Conservation (phyloP, 2,113 vertebrate species). For the Daboia siamensis region DNA sequence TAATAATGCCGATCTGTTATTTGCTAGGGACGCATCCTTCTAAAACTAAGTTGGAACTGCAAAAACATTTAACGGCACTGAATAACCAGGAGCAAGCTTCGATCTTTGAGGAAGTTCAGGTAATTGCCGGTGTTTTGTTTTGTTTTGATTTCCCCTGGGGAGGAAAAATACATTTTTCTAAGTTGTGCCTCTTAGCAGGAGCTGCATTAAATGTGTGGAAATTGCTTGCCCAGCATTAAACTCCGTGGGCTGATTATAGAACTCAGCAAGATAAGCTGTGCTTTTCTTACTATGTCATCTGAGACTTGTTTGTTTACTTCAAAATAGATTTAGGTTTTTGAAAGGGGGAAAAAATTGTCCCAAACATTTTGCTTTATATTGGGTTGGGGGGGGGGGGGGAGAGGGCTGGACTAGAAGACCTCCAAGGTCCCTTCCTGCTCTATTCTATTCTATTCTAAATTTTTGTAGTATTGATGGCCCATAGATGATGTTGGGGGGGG, state of each 20-base stretch:
- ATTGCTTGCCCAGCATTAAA: neutral
- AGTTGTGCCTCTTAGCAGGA: neutral
- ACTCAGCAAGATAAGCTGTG: neutral
- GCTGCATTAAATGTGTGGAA: neutral
- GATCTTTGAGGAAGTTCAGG: slow-evolving; percentile 91
- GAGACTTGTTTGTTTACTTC: neutral
- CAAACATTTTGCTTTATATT: neutral
- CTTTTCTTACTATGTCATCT: neutral
- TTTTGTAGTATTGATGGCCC: neutral
- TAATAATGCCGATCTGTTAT: slow-evolving; percentile 5
- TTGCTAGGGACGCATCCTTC: slow-evolving; percentile 83
- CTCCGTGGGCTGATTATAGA: neutral
- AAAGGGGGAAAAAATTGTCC: neutral
- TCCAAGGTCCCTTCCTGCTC: too few relatives aligned
- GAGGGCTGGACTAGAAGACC: too few relatives aligned
- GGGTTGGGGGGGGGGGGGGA: neutral
- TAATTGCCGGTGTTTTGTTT: slow-evolving; percentile 51
- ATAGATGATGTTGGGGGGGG: neutral
- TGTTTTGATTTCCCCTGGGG: too few relatives aligned
- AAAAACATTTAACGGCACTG: slow-evolving; percentile 89
- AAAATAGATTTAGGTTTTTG: neutral
- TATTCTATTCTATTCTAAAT: too few relatives aligned
- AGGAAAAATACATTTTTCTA: neutral
- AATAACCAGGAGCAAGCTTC: slow-evolving; percentile 88
- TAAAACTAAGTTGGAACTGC: slow-evolving; percentile 92